Conservation (phyloP, 2,888 invertebrate genomes). For the Heliothis peltigera region DNA sequence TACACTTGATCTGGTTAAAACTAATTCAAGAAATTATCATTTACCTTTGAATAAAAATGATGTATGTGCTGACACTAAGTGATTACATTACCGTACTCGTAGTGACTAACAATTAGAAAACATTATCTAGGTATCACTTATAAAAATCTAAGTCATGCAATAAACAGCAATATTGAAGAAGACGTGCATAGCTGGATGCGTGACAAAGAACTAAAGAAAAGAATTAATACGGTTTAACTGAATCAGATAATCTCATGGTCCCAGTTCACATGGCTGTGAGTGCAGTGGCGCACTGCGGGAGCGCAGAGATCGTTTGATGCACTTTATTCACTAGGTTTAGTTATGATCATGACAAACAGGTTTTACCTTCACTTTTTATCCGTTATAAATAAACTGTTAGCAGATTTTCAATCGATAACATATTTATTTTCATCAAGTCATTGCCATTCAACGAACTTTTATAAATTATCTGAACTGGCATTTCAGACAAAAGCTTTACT, state of each 20-base stretch:
- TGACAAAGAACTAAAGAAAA: slow-evolving; percentile 86
- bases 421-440: slow-evolving; percentile 75
- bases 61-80: slow-evolving; percentile 89
- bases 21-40: slow-evolving; percentile 73
- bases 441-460: slow-evolving; percentile 83
- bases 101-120: slow-evolving; percentile 85
- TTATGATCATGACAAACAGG: slow-evolving; percentile 83
- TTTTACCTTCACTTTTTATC: slow-evolving; percentile 84
- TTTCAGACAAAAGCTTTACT: slow-evolving; percentile 88
- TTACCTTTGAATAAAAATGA: slow-evolving; percentile 85
- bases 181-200: slow-evolving; percentile 90
- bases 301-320: slow-evolving; percentile 75
- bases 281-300: slow-evolving; percentile 55
- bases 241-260: slow-evolving; percentile 76
- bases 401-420: slow-evolving; percentile 80
- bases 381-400: slow-evolving; percentile 85
- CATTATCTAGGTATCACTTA: slow-evolving; percentile 71
- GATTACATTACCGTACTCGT: slow-evolving; percentile 81
- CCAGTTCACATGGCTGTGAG: slow-evolving; percentile 67
- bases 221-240: slow-evolving; percentile 75
- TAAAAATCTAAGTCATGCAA: slow-evolving; percentile 86
- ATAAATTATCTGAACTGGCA: slow-evolving; percentile 86
- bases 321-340: slow-evolving; percentile 78
- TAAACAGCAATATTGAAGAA: slow-evolving; percentile 87
- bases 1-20: slow-evolving; percentile 84